phyloP scores from a whole-genome alignment of 2,113 vertebrate genomes.

The Xiphophorus maculatus region DNA sequence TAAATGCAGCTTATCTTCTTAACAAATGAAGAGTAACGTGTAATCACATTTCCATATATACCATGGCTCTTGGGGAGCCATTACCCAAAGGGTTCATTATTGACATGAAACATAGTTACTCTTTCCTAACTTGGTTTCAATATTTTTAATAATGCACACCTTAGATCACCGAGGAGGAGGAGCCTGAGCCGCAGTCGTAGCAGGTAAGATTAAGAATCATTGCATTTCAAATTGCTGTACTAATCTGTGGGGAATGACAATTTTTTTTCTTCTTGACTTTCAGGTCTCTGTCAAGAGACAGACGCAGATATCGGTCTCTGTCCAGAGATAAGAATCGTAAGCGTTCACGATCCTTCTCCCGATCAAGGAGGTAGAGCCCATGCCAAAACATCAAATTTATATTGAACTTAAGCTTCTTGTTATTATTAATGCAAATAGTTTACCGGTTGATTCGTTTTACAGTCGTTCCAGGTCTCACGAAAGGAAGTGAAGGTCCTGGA shows the following conservation, averaged over 20 bases:
- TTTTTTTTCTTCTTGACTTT: not conserved
- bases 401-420: not conserved
- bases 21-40: slow-evolving; percentile 48
- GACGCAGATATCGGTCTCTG: slow-evolving; percentile 91
- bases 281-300: slow-evolving; percentile 96
- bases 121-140: slow-evolving; percentile 27
- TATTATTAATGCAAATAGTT: not conserved
- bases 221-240: not conserved
- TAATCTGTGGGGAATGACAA: not conserved
- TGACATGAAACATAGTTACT: slow-evolving; percentile 10
- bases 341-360: slow-evolving; percentile 93
- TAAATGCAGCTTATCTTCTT: slow-evolving; percentile 75
- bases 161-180: slow-evolving; percentile 93
- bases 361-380: slow-evolving; percentile 89
- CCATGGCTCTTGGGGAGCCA: slow-evolving; percentile 23
- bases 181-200: slow-evolving; percentile 95
- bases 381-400: not conserved
- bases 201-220: slow-evolving; percentile 80
- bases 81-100: slow-evolving; percentile 39
- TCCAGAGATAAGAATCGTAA: slow-evolving; percentile 95
- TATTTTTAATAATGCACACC: slow-evolving; percentile 42
- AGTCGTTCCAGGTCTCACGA: slow-evolving; percentile 95
- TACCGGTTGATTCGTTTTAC: slow-evolving; percentile 30
- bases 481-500: slow-evolving; percentile 84
- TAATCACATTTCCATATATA: slow-evolving; percentile 54